phyloP scores from a whole-genome alignment of 2,113 vertebrate species.

The Zosterops hypoxanthus region DNA sequence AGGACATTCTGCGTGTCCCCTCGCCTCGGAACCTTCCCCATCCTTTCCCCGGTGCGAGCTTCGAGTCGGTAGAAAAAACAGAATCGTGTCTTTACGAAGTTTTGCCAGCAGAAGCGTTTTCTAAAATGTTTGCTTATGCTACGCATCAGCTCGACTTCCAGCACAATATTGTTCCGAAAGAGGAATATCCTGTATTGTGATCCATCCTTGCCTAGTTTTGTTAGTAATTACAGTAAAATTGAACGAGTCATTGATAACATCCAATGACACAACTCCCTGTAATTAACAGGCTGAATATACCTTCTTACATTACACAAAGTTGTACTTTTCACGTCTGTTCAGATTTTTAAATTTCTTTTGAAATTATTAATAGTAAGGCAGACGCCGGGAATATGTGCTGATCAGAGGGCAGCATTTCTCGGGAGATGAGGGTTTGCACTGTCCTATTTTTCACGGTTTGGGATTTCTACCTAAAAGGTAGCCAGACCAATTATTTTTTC shows the following conservation, averaged over 20 bases:
- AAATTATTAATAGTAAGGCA: too few relatives aligned
- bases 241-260: conserved; percentile 72
- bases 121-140: conserved; percentile 28
- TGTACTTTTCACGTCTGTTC: too few relatives aligned
- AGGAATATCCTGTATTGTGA: conserved; percentile 65
- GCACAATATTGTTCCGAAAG: conserved; percentile 33
- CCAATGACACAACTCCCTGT: conserved; percentile 57
- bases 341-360: too few relatives aligned
- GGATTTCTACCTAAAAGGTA: too few relatives aligned
- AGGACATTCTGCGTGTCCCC: not conserved
- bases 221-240: conserved; percentile 73
- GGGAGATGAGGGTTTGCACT: too few relatives aligned
- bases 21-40: not conserved
- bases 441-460: too few relatives aligned
- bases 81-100: not conserved
- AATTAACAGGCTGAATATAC: conserved; percentile 73
- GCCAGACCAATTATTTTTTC: too few relatives aligned
- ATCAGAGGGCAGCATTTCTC: too few relatives aligned
- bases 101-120: not conserved
- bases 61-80: not conserved
- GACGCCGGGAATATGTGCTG: too few relatives aligned
- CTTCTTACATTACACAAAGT: conserved; percentile 53
- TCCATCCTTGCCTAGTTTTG: conserved; percentile 66
- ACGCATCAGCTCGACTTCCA: not conserved
- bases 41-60: not conserved